Evolutionary conservation across 2,797 vertebrate species (phyloP), one percentile per base, ranked within the genome.

Genomic region (Leptodactylus fallax): DNA sequence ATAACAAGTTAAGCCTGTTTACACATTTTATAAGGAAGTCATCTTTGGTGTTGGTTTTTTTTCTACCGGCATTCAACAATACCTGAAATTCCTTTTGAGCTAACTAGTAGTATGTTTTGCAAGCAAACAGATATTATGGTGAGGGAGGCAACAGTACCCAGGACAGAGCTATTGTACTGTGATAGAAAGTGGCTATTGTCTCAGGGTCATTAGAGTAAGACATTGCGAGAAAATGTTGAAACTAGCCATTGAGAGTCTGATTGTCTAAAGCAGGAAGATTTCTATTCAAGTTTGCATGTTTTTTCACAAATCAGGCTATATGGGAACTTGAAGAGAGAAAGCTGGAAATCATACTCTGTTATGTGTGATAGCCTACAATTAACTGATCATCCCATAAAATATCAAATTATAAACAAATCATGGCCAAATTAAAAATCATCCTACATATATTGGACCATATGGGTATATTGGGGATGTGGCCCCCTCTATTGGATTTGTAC

Each of bases 1-100:
- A 67, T 67, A 72, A 72, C 69, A 47, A 47, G 69, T 47, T 47
- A 21, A 72, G 69, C 36, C 69, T 19, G 69, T 72, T 72, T 72
- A 45, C 19, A 72, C 11, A 10, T 27, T 10, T 36, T 36, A 36
- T 36, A 36, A 27, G 25, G 23, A 27, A 27, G 65, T 69, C 25
- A 16, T 36, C 23, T 6, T 69, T 13, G 1, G 10, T 67, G 63
- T 67, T 25, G 23, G 3, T 25, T 65, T 25, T 23, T 69, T 23
- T 14, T 12, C 25, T 7, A 36, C 65, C 6, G 27, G 7, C 12
- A 27, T 27, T 69, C 25, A 27, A 12, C 25, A 36, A 27, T 69
- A 36, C 65, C 25, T 69, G 25, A 25, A 36, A 36, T 69, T 27
- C 23, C 4, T 27, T 69, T 69, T 69, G 65, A 27, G 1, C 65